phyloP scores from a whole-genome alignment of 2,113 vertebrate genomes.

The Apteryx mantelli region DNA sequence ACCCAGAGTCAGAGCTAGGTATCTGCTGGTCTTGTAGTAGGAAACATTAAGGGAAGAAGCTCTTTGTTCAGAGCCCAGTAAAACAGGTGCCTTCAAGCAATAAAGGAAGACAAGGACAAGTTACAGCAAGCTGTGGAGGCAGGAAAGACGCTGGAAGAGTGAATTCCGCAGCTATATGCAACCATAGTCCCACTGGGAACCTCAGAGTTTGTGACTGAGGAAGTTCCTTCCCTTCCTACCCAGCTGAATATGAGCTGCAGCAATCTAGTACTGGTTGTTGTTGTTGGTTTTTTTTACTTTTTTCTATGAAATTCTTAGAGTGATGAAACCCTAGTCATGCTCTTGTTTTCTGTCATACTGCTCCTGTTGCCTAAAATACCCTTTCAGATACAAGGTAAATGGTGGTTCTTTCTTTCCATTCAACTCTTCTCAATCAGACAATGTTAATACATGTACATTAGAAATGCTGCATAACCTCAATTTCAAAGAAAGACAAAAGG shows the following conservation, averaged over 20 bases:
- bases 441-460: background rate
- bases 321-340: background rate
- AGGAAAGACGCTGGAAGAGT: background rate
- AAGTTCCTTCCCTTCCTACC: background rate
- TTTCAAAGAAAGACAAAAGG: background rate
- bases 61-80: background rate
- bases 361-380: background rate
- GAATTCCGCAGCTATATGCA: background rate
- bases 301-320: background rate
- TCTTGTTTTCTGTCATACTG: background rate
- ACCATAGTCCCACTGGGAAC: background rate
- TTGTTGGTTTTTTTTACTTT: background rate
- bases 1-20: background rate
- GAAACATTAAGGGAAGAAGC: background rate
- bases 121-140: fast-evolving
- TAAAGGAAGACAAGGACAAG: background rate
- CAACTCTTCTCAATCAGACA: background rate
- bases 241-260: background rate
- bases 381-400: background rate
- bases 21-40: background rate
- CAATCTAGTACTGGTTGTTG: background rate
- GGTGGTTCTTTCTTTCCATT: background rate
- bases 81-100: fast-evolving
- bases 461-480: background rate
- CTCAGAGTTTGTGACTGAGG: background rate